Percentiles rank a stretch among this genome's conserved stretches.
phyloP scores from a whole-genome alignment of 2,888 invertebrate species.

The Amphipoea lucens region DNA sequence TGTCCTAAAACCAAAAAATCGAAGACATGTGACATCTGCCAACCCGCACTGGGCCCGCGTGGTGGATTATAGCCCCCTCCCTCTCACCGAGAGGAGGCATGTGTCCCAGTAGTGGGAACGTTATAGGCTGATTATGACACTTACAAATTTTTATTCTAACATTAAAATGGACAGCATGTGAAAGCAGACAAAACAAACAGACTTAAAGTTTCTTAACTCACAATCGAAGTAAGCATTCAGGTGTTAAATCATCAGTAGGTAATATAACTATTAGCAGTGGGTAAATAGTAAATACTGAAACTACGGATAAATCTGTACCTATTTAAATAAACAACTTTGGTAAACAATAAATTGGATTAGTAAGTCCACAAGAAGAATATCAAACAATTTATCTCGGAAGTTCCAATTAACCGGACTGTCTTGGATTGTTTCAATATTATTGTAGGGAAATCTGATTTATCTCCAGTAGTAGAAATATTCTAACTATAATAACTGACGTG shows the following conservation, averaged over 20 bases:
- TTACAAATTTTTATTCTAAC: no score
- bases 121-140: no score
- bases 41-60: no score
- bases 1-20: no score
- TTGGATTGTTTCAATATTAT: conserved; percentile 32
- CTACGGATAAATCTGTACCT: background rate
- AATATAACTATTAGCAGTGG: no score
- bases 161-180: background rate
- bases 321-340: conserved; percentile 15
- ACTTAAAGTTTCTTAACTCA: background rate
- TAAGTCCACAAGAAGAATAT: conserved; percentile 42
- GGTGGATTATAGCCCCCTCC: no score
- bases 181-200: background rate
- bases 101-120: no score
- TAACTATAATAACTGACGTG: background rate
- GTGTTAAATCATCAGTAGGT: background rate
- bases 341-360: conserved; percentile 39
- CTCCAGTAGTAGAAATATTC: conserved; percentile 18
- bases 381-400: conserved; percentile 45
- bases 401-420: conserved; percentile 50
- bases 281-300: background rate
- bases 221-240: background rate
- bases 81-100: no score
- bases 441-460: conserved; percentile 40
- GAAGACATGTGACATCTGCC: no score